Percentiles rank a stretch among this genome's conserved stretches.
Conservation (phyloP, 1,140 invertebrate species). For the Drosophila hydei region DNA sequence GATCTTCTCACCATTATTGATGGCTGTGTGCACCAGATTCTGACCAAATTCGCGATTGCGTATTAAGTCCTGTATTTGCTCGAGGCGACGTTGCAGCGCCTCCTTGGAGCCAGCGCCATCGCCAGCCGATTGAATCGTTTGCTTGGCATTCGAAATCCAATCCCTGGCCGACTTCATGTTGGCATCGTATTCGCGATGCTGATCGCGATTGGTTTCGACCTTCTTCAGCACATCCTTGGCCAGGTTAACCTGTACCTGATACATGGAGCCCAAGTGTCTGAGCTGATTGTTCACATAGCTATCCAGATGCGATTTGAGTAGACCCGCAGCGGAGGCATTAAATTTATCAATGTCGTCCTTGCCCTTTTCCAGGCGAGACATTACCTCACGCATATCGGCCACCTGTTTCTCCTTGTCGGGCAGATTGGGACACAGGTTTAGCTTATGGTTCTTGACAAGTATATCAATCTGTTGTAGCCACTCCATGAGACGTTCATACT, state of each 20-base stretch:
- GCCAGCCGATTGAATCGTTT: conserved; percentile 91
- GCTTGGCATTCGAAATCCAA: conserved; percentile 95
- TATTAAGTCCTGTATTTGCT: conserved; percentile 92
- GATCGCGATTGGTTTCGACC: conserved; percentile 94
- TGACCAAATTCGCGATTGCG: conserved; percentile 95
- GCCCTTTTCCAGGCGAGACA: conserved; percentile 90
- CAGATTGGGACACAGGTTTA: conserved; percentile 91
- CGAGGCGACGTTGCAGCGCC: conserved; percentile 91
- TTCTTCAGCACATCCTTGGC: conserved; percentile 97
- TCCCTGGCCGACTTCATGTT: conserved; percentile 91
- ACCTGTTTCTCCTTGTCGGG: conserved; percentile 95
- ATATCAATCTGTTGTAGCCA: conserved; percentile 98
- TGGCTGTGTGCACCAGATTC: conserved; percentile 93
- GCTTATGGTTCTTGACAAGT: conserved; percentile 95
- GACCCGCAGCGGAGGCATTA: conserved; percentile 89
- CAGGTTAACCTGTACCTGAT: conserved; percentile 94
- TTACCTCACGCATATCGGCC: conserved; percentile 90
- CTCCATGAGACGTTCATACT: conserved; percentile 95
- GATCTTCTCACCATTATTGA: conserved; percentile 97
- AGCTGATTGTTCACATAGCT: conserved; percentile 96
- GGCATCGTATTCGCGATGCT: conserved; percentile 93
- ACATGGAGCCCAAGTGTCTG: conserved; percentile 94
- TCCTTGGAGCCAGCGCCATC: conserved; percentile 93
- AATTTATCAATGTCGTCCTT: conserved; percentile 93
- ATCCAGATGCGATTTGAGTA: conserved; percentile 93